Percentiles rank a stretch among this genome's conserved stretches.
Conservation (phyloP, 2,888 invertebrate species). For the Euclidia mi region DNA sequence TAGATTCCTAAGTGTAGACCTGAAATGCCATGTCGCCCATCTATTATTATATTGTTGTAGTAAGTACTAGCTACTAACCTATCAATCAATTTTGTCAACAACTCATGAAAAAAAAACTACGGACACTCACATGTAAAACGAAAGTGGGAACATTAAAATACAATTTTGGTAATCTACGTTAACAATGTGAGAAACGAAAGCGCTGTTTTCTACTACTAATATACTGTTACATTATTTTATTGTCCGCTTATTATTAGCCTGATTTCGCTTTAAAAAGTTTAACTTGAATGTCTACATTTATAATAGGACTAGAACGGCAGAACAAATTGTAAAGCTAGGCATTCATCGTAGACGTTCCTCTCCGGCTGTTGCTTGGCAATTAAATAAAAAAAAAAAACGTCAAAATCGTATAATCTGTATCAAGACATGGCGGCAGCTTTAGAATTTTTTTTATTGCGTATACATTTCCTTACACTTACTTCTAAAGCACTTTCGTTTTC, state of each 20-base stretch:
- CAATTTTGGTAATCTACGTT: slow-evolving; percentile 58
- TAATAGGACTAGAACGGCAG: too few relatives aligned
- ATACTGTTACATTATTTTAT: slow-evolving; percentile 18
- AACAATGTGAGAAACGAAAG: slow-evolving; percentile 61
- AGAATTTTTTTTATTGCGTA: slow-evolving; percentile 12
- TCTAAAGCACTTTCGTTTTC: slow-evolving; percentile 43
- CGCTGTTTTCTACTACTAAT: slow-evolving; percentile 44
- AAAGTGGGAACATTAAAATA: slow-evolving; percentile 67
- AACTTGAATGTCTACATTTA: background rate
- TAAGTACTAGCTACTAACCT: background rate
- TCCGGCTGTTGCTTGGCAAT: slow-evolving; percentile 1
- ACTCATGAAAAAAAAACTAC: slow-evolving; percentile 2
- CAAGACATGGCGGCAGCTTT: slow-evolving; percentile 8
- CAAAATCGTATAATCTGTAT: slow-evolving; percentile 3
- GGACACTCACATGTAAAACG: slow-evolving; percentile 38
- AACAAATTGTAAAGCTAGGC: too few relatives aligned
- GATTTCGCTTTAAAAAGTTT: background rate
- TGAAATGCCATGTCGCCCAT: background rate
- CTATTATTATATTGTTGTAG: slow-evolving; percentile 2
- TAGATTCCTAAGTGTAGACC: slow-evolving; percentile 2
- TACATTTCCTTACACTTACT: slow-evolving; percentile 23
- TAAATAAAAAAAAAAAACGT: background rate
- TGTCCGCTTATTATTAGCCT: slow-evolving; percentile 5
- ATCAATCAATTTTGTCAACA: slow-evolving; percentile 4
- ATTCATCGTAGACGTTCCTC: too few relatives aligned